Percentiles rank a stretch among this genome's conserved stretches.
phyloP scores from a whole-genome alignment of 2,113 vertebrate species.

The Hemiprocne comata region DNA sequence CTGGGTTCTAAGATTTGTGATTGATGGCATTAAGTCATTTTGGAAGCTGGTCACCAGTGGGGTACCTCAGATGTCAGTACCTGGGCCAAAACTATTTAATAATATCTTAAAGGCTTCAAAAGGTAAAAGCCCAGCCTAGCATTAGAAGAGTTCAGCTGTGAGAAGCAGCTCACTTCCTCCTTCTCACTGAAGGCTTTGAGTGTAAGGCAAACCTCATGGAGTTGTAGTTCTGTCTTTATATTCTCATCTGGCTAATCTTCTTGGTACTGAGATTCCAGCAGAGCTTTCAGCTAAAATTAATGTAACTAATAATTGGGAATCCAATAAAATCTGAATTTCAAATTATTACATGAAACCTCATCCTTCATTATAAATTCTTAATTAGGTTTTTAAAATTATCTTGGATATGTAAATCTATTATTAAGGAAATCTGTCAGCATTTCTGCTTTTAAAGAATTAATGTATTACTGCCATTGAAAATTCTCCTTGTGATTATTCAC shows the following conservation, averaged over 20 bases:
- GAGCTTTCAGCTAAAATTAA: slow-evolving; percentile 12
- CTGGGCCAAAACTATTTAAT: no score
- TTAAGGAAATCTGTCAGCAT: neutral
- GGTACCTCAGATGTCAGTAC: no score
- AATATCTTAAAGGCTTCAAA: neutral
- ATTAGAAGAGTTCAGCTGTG: neutral
- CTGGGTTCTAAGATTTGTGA: no score
- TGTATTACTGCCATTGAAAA: neutral
- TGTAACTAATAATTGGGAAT: neutral
- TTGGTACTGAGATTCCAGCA: neutral
- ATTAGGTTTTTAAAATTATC: slow-evolving; percentile 6
- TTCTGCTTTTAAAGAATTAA: slow-evolving; percentile 8
- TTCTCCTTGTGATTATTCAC: slow-evolving; percentile 5
- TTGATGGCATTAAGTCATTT: no score
- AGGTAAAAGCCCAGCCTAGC: neutral
- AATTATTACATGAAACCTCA: neutral
- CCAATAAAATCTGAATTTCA: neutral
- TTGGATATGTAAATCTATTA: neutral
- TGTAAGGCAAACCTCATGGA: neutral
- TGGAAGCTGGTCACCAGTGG: no score
- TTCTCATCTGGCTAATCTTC: neutral
- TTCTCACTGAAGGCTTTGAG: neutral
- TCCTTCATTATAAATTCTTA: slow-evolving; percentile 1
- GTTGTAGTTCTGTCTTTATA: neutral
- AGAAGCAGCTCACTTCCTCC: neutral